Base-by-base conservation (phyloP, 1,140 invertebrate genomes). In the Drosophila micromelanica region DNA sequence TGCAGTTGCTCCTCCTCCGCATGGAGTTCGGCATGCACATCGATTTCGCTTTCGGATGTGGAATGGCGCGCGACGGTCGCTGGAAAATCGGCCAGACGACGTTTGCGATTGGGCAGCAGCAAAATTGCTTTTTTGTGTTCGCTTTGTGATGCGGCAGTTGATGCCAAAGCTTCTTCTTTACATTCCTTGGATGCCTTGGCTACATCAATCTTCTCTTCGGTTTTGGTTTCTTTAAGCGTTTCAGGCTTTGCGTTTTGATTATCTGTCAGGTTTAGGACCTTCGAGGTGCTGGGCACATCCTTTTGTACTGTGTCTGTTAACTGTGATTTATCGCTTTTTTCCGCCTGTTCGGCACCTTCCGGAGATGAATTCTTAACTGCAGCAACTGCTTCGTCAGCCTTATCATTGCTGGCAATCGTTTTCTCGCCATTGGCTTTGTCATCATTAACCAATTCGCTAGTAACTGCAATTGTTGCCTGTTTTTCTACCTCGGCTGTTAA, bases 31-130 rank as follows among this genome's bases (percentile, higher is more conserved):
- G 65, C 55, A 48, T 80, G 81, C 3, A 73, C 42, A 52, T 92
- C 91, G 3, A 89, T 30, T 23, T 92, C 91, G 49, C 90, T 91
- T 12, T 92, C 91, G 0, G 91, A 91, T 15, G 82, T 81, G 5
- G 80, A 82, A 17, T 70, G 81, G 11, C 79, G 48, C 6, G 65
- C 30, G 17, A 43, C 55, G 9, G 73, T 61, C 15, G 73, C 49
- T 30, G 77, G 56, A 30, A 76, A 79, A n/a, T 85, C 84, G 9
- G 71, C 73, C 0, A 91, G 63, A 5, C 86, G 90, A 17, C 80
- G 81, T 20, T 90, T 87, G 5, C 73, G 78, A 59, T 77, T 91
- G 0, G 45, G 75, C 8, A 62, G 75, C 7, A 62, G 81, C 23
- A 49, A 17, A 11, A 46, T 60, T 37, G 32, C 1, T 46, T 48